Percentiles rank a stretch among this genome's conserved stretches.
Evolutionary conservation across 2,113 vertebrate genomes (phyloP).

Genomic region (Pseudolaguvia tuberculata): DNA sequence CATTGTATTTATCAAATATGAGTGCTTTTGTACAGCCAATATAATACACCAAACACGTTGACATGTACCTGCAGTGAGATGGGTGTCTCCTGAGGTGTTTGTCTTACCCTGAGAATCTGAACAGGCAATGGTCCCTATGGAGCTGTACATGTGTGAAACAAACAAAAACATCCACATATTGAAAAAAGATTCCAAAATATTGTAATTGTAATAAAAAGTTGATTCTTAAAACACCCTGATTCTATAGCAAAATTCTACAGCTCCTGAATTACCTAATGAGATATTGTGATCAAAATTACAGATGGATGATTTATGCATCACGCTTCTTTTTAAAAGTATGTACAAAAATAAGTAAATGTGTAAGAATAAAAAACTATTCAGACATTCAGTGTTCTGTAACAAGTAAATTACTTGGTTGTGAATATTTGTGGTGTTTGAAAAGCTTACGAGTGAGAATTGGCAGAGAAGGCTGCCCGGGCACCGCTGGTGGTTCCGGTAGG

Average conservation of each 20-base stretch:
- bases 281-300: too few species aligned
- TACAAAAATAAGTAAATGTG: not conserved
- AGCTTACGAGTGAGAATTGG: conserved; percentile 78
- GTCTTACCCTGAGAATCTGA: conserved; percentile 35
- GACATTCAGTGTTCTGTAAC: not conserved
- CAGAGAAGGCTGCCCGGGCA: conserved; percentile 72
- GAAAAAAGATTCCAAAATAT: not conserved
- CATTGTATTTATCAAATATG: not conserved
- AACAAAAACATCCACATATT: not conserved
- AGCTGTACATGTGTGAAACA: not conserved
- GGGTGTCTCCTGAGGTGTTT: not conserved
- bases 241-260: too few species aligned
- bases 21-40: not conserved
- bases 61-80: conserved; percentile 38
- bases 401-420: not conserved
- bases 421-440: not conserved
- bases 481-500: conserved; percentile 65
- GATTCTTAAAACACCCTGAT: not conserved
- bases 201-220: not conserved
- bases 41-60: not conserved
- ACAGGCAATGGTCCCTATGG: not conserved
- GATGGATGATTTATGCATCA: too few species aligned
- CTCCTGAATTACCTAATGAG: too few species aligned
- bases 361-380: not conserved
- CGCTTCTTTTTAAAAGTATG: too few species aligned